phyloP scores from a whole-genome alignment of 2,113 vertebrate species.

The Donacobius atricapilla region DNA sequence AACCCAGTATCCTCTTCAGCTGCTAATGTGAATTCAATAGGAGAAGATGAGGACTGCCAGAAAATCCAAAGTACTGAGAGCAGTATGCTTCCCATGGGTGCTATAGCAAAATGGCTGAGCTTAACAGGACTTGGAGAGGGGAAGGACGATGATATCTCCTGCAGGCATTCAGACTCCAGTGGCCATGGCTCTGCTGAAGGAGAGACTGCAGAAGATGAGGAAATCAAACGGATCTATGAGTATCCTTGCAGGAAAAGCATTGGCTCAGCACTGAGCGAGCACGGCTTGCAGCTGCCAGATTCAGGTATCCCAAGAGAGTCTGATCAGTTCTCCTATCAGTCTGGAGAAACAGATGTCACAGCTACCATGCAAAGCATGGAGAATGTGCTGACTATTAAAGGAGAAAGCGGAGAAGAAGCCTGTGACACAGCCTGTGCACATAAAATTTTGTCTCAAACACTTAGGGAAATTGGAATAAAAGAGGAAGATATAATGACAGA shows the following conservation, averaged over 20 bases:
- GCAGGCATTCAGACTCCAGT: constrained; percentile 78
- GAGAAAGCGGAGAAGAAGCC: constrained; percentile 68
- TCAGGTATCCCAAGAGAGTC: constrained; percentile 78
- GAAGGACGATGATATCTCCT: constrained; percentile 56
- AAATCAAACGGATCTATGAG: constrained; percentile 87
- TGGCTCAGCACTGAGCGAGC: constrained; percentile 35
- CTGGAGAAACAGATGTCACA: constrained; percentile 61
- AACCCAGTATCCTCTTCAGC: constrained; percentile 21
- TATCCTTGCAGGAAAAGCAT: constrained; percentile 70
- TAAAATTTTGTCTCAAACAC: constrained; percentile 43
- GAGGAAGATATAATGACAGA: constrained; percentile 63
- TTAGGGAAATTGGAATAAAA: constrained; percentile 32
- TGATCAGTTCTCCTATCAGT: constrained; percentile 78
- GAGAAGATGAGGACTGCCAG: constrained; percentile 12
- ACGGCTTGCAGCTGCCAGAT: constrained; percentile 64
- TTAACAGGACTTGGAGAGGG: constrained; percentile 59
- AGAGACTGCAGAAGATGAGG: constrained; percentile 87
- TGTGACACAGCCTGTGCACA: not conserved
- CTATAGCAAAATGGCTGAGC: constrained; percentile 68
- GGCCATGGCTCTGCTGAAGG: constrained; percentile 84
- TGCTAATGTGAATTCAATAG: not conserved
- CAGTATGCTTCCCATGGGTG: constrained; percentile 31
- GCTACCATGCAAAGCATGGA: constrained; percentile 65
- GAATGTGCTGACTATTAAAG: constrained; percentile 67
- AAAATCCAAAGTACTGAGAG: constrained; percentile 3